Percentiles rank a stretch among this genome's conserved stretches.
Conservation (phyloP, 2,797 vertebrate species). For the Arrhamphus sclerolepis region DNA sequence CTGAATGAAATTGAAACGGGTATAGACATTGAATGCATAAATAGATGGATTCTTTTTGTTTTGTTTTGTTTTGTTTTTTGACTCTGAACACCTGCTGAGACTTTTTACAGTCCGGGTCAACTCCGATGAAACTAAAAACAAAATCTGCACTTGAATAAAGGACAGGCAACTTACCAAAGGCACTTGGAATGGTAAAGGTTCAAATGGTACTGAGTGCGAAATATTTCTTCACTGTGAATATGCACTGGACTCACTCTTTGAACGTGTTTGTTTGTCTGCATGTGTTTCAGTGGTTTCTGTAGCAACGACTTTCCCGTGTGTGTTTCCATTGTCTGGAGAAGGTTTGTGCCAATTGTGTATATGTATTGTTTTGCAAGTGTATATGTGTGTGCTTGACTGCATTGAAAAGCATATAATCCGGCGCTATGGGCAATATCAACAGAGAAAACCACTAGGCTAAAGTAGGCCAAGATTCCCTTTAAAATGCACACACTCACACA, state of each 20-base stretch:
- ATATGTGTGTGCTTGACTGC: constrained; percentile 58
- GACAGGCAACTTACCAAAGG: neutral
- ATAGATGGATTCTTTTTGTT: neutral
- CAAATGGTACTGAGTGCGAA: constrained; percentile 4
- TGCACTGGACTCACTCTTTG: constrained; percentile 13
- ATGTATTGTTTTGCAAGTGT: constrained; percentile 44
- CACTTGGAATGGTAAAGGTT: too few relatives aligned
- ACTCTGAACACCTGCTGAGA: too few relatives aligned
- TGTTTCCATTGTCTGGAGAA: constrained; percentile 34
- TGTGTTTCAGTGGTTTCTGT: constrained; percentile 4
- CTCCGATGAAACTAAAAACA: constrained; percentile 1
- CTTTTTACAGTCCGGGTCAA: neutral
- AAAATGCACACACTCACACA: constrained; percentile 44
- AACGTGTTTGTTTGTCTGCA: constrained; percentile 11
- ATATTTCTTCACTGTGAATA: constrained; percentile 9
- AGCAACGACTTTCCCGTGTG: neutral
- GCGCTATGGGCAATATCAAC: constrained; percentile 74
- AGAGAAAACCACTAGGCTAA: constrained; percentile 72
- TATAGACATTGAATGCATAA: too few relatives aligned
- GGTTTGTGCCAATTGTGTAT: constrained; percentile 17
- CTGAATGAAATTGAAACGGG: too few relatives aligned
- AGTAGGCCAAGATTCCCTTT: constrained; percentile 77
- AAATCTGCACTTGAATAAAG: neutral
- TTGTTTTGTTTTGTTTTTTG: too few relatives aligned
- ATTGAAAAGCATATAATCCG: constrained; percentile 71